Evolutionary conservation across 2,113 vertebrate species (phyloP).

Genomic region (Oreocharis arfaki): DNA sequence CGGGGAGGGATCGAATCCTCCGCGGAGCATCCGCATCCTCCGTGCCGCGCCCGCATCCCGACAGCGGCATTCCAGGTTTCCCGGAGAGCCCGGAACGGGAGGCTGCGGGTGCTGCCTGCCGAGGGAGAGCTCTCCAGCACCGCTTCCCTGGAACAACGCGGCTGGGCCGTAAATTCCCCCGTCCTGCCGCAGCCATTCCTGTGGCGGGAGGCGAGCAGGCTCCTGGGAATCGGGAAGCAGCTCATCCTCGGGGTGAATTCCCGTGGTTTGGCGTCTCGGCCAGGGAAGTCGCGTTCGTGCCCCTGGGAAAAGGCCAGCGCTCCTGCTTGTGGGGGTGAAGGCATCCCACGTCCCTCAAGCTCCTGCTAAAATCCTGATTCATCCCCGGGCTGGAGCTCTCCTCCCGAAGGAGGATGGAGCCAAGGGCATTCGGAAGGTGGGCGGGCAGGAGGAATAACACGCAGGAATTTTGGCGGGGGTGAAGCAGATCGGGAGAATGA

Average conservation of each 20-base stretch:
- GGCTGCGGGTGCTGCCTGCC: neutral
- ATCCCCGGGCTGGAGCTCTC: conserved; percentile 10
- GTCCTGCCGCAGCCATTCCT: neutral
- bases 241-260: neutral
- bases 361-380: conserved; percentile 16
- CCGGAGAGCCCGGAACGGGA: neutral
- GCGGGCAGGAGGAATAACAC: neutral
- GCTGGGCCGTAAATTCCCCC: neutral
- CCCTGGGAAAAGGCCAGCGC: neutral
- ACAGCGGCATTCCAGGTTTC: accelerated
- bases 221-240: neutral
- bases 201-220: neutral
- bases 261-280: neutral
- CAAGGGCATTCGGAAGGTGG: neutral
- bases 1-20: neutral
- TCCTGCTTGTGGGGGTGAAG: neutral
- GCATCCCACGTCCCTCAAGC: conserved; percentile 3
- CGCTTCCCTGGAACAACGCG: neutral
- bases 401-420: neutral
- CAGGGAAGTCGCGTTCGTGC: neutral
- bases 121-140: neutral
- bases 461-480: neutral
- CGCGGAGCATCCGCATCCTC: neutral
- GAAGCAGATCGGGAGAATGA: neutral
- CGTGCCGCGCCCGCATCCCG: accelerated